phyloP scores from a whole-genome alignment of 2,113 vertebrate species.

The Reinhardtius hippoglossoides region DNA sequence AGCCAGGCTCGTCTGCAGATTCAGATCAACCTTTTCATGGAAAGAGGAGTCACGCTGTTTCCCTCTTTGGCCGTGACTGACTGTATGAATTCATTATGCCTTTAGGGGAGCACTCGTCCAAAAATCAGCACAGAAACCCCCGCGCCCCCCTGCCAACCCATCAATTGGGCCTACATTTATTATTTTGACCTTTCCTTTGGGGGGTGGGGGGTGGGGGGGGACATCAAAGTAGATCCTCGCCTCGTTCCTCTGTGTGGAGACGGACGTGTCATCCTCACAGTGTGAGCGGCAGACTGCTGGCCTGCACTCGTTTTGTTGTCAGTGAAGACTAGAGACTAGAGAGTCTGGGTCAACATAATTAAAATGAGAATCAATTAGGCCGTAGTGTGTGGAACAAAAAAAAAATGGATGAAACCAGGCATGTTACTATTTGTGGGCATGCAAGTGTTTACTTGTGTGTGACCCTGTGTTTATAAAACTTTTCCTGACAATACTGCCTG shows the following conservation, averaged over 20 bases:
- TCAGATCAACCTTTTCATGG: slow-evolving; percentile 78
- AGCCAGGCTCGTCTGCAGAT: slow-evolving; percentile 73
- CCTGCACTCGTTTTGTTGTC: slow-evolving; percentile 70
- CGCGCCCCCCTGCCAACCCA: slow-evolving; percentile 69
- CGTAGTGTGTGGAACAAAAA: slow-evolving; percentile 43
- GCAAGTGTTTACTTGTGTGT: not conserved
- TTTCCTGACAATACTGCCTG: no score
- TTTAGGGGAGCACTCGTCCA: slow-evolving; percentile 72
- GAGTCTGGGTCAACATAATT: slow-evolving; percentile 74
- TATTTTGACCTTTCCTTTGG: slow-evolving; percentile 87
- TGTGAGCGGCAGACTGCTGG: slow-evolving; percentile 72
- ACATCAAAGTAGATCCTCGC: slow-evolving; percentile 78
- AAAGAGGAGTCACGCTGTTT: slow-evolving; percentile 74
- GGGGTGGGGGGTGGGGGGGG: slow-evolving; percentile 68
- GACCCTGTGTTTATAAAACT: not conserved
- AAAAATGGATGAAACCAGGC: slow-evolving; percentile 41
- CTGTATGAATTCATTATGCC: slow-evolving; percentile 83
- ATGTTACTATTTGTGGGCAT: slow-evolving; percentile 21
- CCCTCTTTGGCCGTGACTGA: slow-evolving; percentile 75
- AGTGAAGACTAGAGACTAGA: slow-evolving; percentile 64
- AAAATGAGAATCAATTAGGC: slow-evolving; percentile 81
- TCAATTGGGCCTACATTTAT: slow-evolving; percentile 87
- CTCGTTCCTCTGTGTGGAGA: slow-evolving; percentile 68
- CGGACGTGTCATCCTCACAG: slow-evolving; percentile 75
- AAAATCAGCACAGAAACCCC: slow-evolving; percentile 66